Evolutionary conservation across 2,888 invertebrate genomes (phyloP), one percentile per base, ranked within the genome.

Genomic region (Acanthosoma haemorrhoidale): DNA sequence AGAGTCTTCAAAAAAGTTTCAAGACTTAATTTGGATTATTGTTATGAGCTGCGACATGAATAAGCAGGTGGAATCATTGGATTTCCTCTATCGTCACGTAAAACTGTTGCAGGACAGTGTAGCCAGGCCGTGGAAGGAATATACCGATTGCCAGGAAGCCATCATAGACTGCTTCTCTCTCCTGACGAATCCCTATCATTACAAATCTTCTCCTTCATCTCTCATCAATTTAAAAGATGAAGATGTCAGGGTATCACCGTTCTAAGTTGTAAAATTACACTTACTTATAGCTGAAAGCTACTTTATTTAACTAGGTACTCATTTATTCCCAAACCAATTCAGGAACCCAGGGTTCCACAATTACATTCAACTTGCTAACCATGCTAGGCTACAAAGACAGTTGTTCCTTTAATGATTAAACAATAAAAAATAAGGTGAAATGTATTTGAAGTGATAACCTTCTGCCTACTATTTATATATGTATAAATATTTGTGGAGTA

Each of bases 81-180:
- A 69, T n/a, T 72, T 74, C 21, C 69, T 77, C 11, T 72, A 59
- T 11, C 25, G 71, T 13, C 72, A 76, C 70, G 67, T 77, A 32
- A 41, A 68, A 9, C 39, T 75, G 9, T 68, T 77, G 32, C 73
- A 76, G 39, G 34, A 67, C 11, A 71, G 63, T 51, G 39, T 76
- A 4, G 36, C 73, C 60, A 71, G 75, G 29, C 77, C 77, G 3
- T 75, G 74, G 71, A 72, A 66, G 39, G 74, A 76, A 25, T 77
- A 75, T 58, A 75, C 73, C 32, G 74, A 73, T n/a, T 76, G 76
- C 51, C 77, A 77, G 70, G 76, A 77, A 74, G 74, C 75, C 1
- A 75, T 77, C 25, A 77, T 77, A 68, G 74, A 76, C 51, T 75
- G 75, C 67, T 63, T 76, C 11, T 74, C 74, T 32, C 57, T 70